Conservation (phyloP, 2,888 invertebrate species). For the Epiblema foenella region DNA sequence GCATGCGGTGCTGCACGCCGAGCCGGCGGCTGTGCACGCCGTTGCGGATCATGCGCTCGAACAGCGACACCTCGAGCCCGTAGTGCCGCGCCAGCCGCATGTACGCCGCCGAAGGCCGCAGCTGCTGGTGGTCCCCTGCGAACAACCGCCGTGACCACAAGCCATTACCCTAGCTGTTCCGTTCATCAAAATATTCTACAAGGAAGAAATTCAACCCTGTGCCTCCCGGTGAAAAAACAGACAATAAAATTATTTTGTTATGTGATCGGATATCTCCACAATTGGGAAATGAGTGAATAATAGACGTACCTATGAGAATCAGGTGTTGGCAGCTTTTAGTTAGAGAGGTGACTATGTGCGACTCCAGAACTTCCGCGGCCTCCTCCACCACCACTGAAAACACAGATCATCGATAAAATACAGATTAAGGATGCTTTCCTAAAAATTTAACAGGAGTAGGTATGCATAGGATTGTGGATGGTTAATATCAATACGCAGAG, state of each 20-base stretch:
- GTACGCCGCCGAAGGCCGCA: slow-evolving; percentile 89
- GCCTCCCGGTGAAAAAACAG: no score
- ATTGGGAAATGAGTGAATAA: no score
- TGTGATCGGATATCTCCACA: no score
- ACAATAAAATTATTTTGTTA: no score
- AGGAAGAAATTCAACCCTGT: no score
- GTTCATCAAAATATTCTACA: no score
- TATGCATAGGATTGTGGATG: no score
- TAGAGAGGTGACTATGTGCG: slow-evolving; percentile 91
- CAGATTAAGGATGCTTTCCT: no score
- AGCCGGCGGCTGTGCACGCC: slow-evolving; percentile 86
- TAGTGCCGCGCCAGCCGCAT: slow-evolving; percentile 87
- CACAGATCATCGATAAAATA: background rate
- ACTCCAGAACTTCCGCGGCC: slow-evolving; percentile 94
- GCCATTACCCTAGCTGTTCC: background rate
- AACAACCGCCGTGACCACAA: background rate
- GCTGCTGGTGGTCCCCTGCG: slow-evolving; percentile 92
- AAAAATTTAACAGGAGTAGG: no score
- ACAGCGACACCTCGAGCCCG: slow-evolving; percentile 90
- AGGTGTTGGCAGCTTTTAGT: slow-evolving; percentile 90
- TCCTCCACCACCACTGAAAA: slow-evolving; percentile 91
- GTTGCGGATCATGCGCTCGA: slow-evolving; percentile 91
- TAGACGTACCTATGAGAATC: slow-evolving; percentile 91
- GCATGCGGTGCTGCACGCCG: slow-evolving; percentile 91
- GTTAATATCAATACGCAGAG: no score